Conservation (phyloP, 2,113 vertebrate species). For the Spea bombifrons region DNA sequence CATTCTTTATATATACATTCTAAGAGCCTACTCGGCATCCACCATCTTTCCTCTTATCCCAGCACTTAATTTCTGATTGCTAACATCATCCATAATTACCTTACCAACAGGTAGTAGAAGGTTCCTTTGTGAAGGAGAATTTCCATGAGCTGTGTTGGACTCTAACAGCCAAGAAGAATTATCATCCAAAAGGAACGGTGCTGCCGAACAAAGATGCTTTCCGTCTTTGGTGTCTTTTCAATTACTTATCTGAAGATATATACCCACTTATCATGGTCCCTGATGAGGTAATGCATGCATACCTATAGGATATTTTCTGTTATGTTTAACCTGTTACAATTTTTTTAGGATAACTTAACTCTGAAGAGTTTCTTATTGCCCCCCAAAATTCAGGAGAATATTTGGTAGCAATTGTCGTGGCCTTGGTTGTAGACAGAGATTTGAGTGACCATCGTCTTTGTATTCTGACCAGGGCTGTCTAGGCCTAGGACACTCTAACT, state of each 20-base stretch:
- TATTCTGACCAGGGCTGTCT: too few relatives aligned
- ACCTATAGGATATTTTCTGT: too few relatives aligned
- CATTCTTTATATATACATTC: too few relatives aligned
- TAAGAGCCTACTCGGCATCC: too few relatives aligned
- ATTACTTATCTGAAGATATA: conserved; percentile 95
- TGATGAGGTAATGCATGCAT: conserved; percentile 79
- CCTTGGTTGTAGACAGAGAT: too few relatives aligned
- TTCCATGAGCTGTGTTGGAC: conserved; percentile 97
- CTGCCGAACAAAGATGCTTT: conserved; percentile 84
- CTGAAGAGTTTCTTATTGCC: too few relatives aligned
- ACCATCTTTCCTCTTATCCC: neutral
- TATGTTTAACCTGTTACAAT: too few relatives aligned
- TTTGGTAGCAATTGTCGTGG: too few relatives aligned
- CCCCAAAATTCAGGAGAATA: too few relatives aligned
- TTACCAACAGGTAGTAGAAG: conserved; percentile 79
- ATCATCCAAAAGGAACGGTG: conserved; percentile 67
- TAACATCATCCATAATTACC: neutral
- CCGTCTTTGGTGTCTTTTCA: conserved; percentile 95
- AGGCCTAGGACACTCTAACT: too few relatives aligned
- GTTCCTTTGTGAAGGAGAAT: conserved; percentile 84
- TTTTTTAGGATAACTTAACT: too few relatives aligned
- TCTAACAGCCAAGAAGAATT: conserved; percentile 93
- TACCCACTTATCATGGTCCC: conserved; percentile 92
- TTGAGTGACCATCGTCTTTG: too few relatives aligned
- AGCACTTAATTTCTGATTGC: neutral